Conservation (phyloP, 2,888 invertebrate genomes). For the Ashinkailepas kermadecensis region DNA sequence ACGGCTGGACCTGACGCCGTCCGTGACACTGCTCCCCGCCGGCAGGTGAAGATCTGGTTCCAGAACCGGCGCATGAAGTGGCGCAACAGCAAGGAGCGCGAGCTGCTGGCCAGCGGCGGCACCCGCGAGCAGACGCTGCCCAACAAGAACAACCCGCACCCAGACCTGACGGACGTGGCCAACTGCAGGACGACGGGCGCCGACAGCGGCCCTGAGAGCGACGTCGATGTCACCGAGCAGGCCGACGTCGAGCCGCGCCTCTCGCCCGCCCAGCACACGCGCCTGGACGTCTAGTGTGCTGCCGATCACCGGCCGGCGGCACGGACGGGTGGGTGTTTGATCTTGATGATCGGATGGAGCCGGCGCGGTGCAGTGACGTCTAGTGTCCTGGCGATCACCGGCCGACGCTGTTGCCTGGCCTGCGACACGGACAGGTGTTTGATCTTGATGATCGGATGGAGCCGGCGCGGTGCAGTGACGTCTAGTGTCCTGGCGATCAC, state of each 20-base stretch:
- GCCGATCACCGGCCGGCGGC: background rate
- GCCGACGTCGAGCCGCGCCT: background rate
- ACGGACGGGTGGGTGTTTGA: too few species aligned
- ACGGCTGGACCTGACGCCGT: too few species aligned
- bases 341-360: too few species aligned
- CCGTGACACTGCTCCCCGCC: too few species aligned
- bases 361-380: too few species aligned
- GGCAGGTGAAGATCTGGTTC: slow-evolving; percentile 80
- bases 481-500: too few species aligned
- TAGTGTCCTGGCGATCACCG: too few species aligned
- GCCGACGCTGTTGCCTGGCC: too few species aligned
- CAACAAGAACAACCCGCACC: slow-evolving; percentile 93
- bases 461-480: too few species aligned
- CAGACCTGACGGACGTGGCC: slow-evolving; percentile 69
- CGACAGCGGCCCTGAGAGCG: background rate
- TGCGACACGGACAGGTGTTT: too few species aligned
- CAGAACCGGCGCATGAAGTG: slow-evolving; percentile 99
- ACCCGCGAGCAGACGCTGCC: slow-evolving; percentile 91
- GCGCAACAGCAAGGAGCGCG: slow-evolving; percentile 95
- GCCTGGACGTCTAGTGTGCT: background rate
- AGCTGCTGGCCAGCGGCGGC: slow-evolving; percentile 84
- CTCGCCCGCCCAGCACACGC: background rate
- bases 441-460: too few species aligned
- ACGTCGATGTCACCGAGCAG: background rate
- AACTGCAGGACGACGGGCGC: background rate